Evolutionary conservation across 2,888 invertebrate species (phyloP).

Genomic region (Pristionchus maxplancki): DNA sequence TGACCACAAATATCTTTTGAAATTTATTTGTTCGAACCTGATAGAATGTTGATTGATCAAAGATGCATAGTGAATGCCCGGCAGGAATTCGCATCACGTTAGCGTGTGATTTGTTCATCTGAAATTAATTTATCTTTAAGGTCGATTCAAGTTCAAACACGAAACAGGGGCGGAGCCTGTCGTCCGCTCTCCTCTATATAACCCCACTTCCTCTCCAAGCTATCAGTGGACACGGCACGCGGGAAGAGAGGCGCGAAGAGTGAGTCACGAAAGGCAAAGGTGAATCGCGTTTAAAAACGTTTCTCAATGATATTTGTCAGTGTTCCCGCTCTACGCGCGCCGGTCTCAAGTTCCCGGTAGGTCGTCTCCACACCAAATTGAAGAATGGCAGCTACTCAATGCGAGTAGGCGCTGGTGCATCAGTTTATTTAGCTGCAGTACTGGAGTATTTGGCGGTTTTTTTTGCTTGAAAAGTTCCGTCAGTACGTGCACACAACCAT

Average conservation of each 20-base stretch:
- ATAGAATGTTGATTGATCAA: constrained; percentile 97
- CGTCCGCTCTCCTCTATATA: not conserved
- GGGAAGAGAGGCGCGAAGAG: not conserved
- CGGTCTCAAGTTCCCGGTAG: constrained; percentile 35
- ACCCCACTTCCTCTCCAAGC: not conserved
- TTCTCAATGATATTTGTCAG: not conserved
- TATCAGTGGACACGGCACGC: not conserved
- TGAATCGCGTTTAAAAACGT: not conserved
- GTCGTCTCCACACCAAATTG: not conserved
- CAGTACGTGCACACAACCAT: no score
- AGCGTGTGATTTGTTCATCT: constrained; percentile 83
- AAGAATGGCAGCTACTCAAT: not conserved
- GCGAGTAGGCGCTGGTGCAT: not conserved
- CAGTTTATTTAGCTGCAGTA: constrained; percentile 25
- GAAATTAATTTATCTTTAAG: not conserved
- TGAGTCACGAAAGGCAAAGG: not conserved
- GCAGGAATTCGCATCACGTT: constrained; percentile 98
- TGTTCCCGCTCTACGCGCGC: not conserved
- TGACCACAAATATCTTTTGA: not conserved
- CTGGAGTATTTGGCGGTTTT: constrained; percentile 16
- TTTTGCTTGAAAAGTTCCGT: no score
- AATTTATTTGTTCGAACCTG: constrained; percentile 79
- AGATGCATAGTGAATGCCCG: constrained; percentile 95
- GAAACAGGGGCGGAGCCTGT: not conserved
- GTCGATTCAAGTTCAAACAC: not conserved